Evolutionary conservation across 2,797 vertebrate species (phyloP).

Genomic region (Coluber constrictor): DNA sequence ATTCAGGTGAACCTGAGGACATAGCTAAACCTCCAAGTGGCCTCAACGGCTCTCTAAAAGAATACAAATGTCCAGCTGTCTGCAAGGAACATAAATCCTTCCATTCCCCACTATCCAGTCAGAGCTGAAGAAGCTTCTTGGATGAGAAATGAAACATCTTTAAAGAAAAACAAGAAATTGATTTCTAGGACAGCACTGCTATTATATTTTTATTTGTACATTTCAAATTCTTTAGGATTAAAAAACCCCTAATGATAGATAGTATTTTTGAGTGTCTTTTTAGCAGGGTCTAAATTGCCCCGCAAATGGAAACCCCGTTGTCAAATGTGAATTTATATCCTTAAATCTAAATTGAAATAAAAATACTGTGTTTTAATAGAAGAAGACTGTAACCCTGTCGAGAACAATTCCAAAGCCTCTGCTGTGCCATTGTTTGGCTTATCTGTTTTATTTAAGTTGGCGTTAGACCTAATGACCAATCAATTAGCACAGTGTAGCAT

Average conservation of each 20-base stretch:
- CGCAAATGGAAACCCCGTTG: neutral
- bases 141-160: no score
- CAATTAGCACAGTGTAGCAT: neutral
- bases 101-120: no score
- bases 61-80: no score
- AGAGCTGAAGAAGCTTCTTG: no score
- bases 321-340: neutral
- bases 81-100: no score
- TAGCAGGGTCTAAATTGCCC: neutral
- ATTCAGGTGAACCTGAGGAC: no score
- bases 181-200: neutral
- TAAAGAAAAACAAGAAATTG: neutral
- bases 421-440: neutral
- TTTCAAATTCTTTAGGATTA: neutral
- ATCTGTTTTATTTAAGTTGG: neutral
- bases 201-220: neutral
- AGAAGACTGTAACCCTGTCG: neutral
- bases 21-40: no score
- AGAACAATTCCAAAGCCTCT: neutral
- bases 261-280: neutral
- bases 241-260: neutral
- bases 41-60: no score
- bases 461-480: neutral
- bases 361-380: neutral
- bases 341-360: neutral